A percentile compares a stretch with the other conserved stretches of the same genome.
Evolutionary conservation across 2,113 vertebrate genomes (phyloP).

Genomic region (Albula goreensis): DNA sequence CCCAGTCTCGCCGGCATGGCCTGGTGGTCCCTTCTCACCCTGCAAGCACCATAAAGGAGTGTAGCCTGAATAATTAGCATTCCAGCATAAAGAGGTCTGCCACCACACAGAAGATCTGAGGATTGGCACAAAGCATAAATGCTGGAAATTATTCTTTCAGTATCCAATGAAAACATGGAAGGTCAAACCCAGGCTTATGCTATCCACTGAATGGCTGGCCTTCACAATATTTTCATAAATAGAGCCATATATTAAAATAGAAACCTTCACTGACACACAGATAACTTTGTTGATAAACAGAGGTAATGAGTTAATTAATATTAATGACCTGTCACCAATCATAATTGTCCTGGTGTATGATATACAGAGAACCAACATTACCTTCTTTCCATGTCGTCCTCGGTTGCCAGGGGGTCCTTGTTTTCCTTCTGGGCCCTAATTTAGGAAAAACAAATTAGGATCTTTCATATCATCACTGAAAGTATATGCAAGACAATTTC

Average conservation of each 20-base stretch:
- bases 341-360: neutral
- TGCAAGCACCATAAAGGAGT: constrained; percentile 50
- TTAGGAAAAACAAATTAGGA: constrained; percentile 6
- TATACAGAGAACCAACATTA: constrained; percentile 46
- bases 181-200: neutral
- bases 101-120: neutral
- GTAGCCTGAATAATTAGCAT: neutral
- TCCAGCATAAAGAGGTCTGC: neutral
- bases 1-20: constrained; percentile 80
- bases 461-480: neutral
- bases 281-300: no score
- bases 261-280: neutral
- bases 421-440: constrained; percentile 88
- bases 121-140: neutral
- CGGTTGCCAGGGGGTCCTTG: constrained; percentile 80
- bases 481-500: neutral
- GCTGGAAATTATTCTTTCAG: neutral
- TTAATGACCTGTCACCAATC: neutral
- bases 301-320: no score
- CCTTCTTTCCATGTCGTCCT: constrained; percentile 90
- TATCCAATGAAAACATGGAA: neutral
- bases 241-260: neutral
- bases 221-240: neutral
- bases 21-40: constrained; percentile 85
- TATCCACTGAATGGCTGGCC: neutral